phyloP scores from a whole-genome alignment of 1,140 invertebrate genomes.

The Venustaconcha ellipsiformis region DNA sequence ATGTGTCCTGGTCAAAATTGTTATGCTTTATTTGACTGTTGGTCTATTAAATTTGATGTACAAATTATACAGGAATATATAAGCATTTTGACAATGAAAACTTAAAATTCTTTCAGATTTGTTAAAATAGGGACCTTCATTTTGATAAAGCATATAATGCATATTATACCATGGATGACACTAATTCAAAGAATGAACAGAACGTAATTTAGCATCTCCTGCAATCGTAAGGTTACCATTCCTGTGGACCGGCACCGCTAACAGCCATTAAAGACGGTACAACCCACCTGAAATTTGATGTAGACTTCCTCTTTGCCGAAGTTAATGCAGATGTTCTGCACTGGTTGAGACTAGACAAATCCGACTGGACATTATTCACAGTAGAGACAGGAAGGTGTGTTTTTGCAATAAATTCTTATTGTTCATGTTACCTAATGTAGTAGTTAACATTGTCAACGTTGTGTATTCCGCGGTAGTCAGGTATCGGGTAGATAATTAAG shows the following conservation, averaged over 20 bases:
- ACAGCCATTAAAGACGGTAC: conserved; percentile 79
- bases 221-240: conserved; percentile 67
- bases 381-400: conserved; percentile 15
- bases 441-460: background rate
- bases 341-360: conserved; percentile 45
- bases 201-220: background rate
- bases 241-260: conserved; percentile 76
- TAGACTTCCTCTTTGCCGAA: conserved; percentile 80
- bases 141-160: background rate
- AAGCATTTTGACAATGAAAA: too few relatives aligned
- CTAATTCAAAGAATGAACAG: background rate
- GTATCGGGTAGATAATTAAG: background rate
- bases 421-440: background rate
- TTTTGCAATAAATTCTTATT: background rate
- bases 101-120: too few relatives aligned
- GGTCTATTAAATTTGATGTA: too few relatives aligned
- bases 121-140: too few relatives aligned
- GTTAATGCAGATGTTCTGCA: conserved; percentile 82
- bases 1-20: too few relatives aligned
- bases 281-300: conserved; percentile 77
- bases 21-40: too few relatives aligned
- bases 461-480: background rate
- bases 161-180: background rate
- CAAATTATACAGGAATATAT: too few relatives aligned
- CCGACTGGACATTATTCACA: conserved; percentile 24